Evolutionary conservation across 2,113 vertebrate genomes (phyloP).

Genomic region (Lampris incognitus): DNA sequence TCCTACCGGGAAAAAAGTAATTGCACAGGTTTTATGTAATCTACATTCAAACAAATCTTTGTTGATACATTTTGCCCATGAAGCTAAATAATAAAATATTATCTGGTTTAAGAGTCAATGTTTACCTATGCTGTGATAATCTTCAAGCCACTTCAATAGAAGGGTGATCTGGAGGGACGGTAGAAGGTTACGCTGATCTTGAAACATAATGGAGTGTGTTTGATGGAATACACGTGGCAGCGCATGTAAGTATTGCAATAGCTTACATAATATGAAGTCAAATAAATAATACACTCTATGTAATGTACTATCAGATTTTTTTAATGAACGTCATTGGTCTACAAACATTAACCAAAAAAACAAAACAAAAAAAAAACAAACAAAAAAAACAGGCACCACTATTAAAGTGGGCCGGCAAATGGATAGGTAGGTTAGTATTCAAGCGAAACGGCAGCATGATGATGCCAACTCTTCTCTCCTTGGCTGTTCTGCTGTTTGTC

Average conservation of each 20-base stretch:
- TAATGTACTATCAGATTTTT: slow-evolving; percentile 19
- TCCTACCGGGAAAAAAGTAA: too few species aligned
- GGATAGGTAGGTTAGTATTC: too few species aligned
- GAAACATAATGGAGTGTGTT: neutral
- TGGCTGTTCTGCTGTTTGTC: slow-evolving; percentile 54
- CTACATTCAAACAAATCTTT: too few species aligned
- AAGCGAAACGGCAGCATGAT: neutral
- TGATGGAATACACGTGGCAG: neutral
- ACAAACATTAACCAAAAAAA: neutral
- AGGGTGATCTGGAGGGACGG: too few species aligned
- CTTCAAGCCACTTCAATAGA: too few species aligned
- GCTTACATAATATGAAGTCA: slow-evolving; percentile 7
- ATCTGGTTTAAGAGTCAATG: too few species aligned
- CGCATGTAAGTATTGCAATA: slow-evolving; percentile 5
- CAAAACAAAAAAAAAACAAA: neutral
- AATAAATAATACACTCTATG: neutral
- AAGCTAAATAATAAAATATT: too few species aligned
- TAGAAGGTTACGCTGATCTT: neutral
- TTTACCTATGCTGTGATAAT: too few species aligned
- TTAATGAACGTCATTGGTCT: neutral
- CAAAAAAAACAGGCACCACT: neutral
- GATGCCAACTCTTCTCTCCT: slow-evolving; percentile 16
- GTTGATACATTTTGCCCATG: too few species aligned
- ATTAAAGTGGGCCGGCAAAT: neutral
- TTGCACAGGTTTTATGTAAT: too few species aligned